Percentiles rank a stretch among this genome's conserved stretches.
phyloP scores from a whole-genome alignment of 2,888 invertebrate species.

The Holacanthella duospinosa region DNA sequence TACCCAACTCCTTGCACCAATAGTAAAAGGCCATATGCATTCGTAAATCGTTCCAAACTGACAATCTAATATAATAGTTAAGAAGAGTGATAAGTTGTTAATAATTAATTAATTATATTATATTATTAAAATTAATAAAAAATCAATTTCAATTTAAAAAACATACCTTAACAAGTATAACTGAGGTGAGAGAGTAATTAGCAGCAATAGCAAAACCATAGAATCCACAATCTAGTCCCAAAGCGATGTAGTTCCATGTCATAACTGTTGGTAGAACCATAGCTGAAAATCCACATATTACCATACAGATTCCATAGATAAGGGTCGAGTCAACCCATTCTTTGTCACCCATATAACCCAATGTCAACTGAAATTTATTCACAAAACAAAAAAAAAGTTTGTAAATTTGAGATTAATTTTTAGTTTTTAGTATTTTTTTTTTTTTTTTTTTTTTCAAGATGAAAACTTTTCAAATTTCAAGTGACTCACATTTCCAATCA shows the following conservation, averaged over 20 bases:
- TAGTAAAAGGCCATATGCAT: constrained; percentile 76
- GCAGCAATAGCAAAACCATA: constrained; percentile 85
- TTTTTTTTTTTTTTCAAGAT: no score
- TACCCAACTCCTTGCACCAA: constrained; percentile 74
- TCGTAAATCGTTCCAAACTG: constrained; percentile 79
- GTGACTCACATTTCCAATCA: constrained; percentile 69
- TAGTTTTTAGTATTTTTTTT: no score
- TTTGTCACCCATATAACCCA: constrained; percentile 83
- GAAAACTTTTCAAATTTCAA: not conserved
- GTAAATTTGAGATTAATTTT: not conserved
- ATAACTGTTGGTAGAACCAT: constrained; percentile 32
- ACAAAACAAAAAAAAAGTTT: not conserved
- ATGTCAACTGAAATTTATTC: constrained; percentile 60
- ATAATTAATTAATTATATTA: no score
- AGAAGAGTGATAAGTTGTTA: no score
- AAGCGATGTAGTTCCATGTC: constrained; percentile 40
- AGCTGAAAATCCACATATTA: constrained; percentile 42
- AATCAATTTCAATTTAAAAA: not conserved
- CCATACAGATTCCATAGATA: constrained; percentile 68
- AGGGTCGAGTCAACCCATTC: constrained; percentile 69
- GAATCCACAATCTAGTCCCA: constrained; percentile 58
- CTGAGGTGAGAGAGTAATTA: constrained; percentile 81
- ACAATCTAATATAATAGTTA: constrained; percentile 48
- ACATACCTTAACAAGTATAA: constrained; percentile 70
- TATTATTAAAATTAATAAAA: no score